phyloP scores from a whole-genome alignment of 2,888 invertebrate genomes.

The Harmothoe impar region DNA sequence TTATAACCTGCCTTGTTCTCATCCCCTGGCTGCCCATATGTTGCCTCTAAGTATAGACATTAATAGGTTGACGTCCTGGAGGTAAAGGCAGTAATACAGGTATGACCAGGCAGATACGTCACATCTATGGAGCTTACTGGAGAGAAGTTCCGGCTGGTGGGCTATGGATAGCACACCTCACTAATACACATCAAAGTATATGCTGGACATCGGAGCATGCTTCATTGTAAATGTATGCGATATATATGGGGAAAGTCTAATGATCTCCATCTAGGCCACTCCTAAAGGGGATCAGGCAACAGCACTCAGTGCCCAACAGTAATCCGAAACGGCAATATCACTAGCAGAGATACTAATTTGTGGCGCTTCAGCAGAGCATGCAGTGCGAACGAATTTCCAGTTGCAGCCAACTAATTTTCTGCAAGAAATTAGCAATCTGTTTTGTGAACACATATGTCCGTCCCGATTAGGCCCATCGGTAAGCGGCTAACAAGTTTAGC shows the following conservation, averaged over 20 bases:
- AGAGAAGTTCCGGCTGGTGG: too few species aligned
- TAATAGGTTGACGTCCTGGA: neutral
- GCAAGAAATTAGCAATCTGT: conserved; percentile 26
- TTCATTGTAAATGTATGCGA: neutral
- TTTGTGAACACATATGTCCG: conserved; percentile 25
- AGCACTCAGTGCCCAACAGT: neutral
- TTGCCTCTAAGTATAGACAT: neutral
- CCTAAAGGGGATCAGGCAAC: neutral
- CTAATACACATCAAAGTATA: too few species aligned
- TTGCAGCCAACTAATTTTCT: neutral
- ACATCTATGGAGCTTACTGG: too few species aligned
- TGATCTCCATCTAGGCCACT: neutral
- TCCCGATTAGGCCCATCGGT: conserved; percentile 20
- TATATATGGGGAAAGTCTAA: neutral
- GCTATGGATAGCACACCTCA: too few species aligned
- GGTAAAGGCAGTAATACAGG: too few species aligned
- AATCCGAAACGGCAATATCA: neutral
- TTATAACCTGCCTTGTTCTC: neutral
- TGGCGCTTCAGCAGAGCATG: neutral
- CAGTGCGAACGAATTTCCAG: neutral
- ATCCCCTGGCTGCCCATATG: neutral
- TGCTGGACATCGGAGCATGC: too few species aligned
- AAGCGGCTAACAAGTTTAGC: conserved; percentile 11
- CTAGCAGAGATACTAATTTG: neutral
- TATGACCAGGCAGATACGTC: too few species aligned